Conservation (phyloP, 2,888 invertebrate species). For the Tinea pellionella region DNA sequence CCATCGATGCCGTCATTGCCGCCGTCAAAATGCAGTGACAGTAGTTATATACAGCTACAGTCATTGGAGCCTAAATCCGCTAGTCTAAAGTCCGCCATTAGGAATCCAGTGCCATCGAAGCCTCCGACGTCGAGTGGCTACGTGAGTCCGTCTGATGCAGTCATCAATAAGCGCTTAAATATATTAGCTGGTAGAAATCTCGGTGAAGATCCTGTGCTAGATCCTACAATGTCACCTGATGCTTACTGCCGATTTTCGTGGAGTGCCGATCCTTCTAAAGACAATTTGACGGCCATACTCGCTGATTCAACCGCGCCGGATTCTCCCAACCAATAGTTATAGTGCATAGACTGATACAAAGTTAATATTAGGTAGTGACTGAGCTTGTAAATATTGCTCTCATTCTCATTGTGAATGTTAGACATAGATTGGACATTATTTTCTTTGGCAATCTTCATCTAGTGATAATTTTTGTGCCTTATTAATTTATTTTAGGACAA, state of each 20-base stretch:
- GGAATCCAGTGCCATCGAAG: slow-evolving; percentile 40
- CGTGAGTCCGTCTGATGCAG: slow-evolving; percentile 51
- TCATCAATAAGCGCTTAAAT: slow-evolving; percentile 56
- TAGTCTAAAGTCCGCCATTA: slow-evolving; percentile 46
- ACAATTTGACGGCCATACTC: slow-evolving; percentile 54
- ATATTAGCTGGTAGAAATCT: slow-evolving; percentile 45
- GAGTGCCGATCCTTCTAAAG: slow-evolving; percentile 59
- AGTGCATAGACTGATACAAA: neutral
- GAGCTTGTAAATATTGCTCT: slow-evolving; percentile 43
- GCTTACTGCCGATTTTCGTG: slow-evolving; percentile 64
- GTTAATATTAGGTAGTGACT: slow-evolving; percentile 30
- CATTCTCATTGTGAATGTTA: neutral
- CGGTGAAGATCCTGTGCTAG: slow-evolving; percentile 49
- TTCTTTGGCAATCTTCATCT: slow-evolving; percentile 31
- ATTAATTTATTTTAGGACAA: slow-evolving; percentile 68
- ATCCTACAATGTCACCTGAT: slow-evolving; percentile 61
- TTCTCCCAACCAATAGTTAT: slow-evolving; percentile 28
- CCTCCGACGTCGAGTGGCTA: slow-evolving; percentile 46
- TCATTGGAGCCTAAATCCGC: slow-evolving; percentile 43
- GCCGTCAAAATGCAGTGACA: slow-evolving; percentile 40
- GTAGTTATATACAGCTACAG: slow-evolving; percentile 57
- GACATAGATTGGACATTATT: slow-evolving; percentile 1
- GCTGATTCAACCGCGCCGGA: slow-evolving; percentile 44
- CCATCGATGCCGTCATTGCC: slow-evolving; percentile 57
- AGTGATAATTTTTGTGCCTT: slow-evolving; percentile 69